Evolutionary conservation across 2,888 invertebrate species (phyloP).

Genomic region (Caenorhabditis uteleia): DNA sequence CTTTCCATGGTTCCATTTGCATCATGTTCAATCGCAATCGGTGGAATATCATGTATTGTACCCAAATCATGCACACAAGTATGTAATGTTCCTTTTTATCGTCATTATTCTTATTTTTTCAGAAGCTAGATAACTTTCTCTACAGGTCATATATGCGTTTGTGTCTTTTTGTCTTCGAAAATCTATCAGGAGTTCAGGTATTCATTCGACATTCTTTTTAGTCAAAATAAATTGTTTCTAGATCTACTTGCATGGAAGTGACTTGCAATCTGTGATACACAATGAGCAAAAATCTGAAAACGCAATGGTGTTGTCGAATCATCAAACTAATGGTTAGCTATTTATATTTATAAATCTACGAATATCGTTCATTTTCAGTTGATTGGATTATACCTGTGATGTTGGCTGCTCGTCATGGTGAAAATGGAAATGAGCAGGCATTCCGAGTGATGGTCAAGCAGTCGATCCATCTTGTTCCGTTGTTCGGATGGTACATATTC

Average conservation of each 20-base stretch:
- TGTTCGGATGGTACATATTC: conserved; percentile 68
- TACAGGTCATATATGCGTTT: conserved; percentile 60
- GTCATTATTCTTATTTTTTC: background rate
- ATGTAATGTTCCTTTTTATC: background rate
- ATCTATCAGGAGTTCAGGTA: conserved; percentile 53
- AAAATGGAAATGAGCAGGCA: conserved; percentile 49
- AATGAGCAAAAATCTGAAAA: conserved; percentile 41
- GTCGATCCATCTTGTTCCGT: conserved; percentile 62
- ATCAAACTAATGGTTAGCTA: conserved; percentile 58
- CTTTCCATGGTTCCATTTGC: conserved; percentile 61
- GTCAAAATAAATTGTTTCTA: conserved; percentile 8
- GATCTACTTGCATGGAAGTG: conserved; percentile 9
- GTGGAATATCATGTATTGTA: conserved; percentile 54
- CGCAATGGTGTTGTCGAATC: conserved; percentile 59
- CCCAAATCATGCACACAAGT: conserved; percentile 37
- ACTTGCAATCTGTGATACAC: conserved; percentile 1
- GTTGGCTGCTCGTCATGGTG: conserved; percentile 59
- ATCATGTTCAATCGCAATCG: conserved; percentile 49
- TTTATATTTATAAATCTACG: background rate
- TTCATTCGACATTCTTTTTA: background rate
- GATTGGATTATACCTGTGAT: conserved; percentile 64
- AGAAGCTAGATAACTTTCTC: conserved; percentile 57
- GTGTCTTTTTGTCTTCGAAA: conserved; percentile 66
- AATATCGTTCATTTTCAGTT: conserved; percentile 28
- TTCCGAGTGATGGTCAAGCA: conserved; percentile 63